Evolutionary conservation across 2,113 vertebrate species (phyloP), one percentile per base, ranked within the genome.

Genomic region (Zingel zingel): DNA sequence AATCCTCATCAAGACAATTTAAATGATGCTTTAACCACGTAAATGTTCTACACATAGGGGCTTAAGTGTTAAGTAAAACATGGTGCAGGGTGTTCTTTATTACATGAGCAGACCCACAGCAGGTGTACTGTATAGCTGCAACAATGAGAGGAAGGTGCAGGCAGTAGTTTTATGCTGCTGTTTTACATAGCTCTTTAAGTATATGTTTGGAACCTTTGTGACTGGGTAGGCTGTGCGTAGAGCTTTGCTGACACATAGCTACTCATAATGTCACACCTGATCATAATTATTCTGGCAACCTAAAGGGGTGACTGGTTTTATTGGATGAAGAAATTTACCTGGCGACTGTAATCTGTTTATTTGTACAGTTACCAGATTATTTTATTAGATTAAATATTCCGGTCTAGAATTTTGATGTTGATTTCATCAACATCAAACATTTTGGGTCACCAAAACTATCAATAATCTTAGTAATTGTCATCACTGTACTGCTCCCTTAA

Each of bases 191-290:
- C 13, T 72, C 58, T 65, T 3, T 30, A 6, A 62, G 5, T 63
- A 4, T 27, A n/a, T 1, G 33, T 39, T 69, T 53, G n/a, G 15
- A 56, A 21, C 54, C n/a, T 50, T 43, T 30, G 21, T 36, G 54
- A 10, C 21, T 76, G 6, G 23, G 39, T 33, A 6, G 33, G 33
- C 33, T 33, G 33, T 33, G 5, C 6, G 33, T 33, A 33, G 33
- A 33, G 33, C 33, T 33, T 33, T 33, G 33, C 33, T 10, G 33
- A 27, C 8, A 33, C 23, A 47, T 67, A 66, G 18, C 21, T 30
- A n/a, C 23, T 30, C 5, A 69, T 68, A 68, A 82, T 30, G 63
- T 27, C 65, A 45, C 30, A 70, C 14, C 56, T 50, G 47, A 51
- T 61, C n/a, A 58, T 25, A 47, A 6, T 71, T 16, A 43, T 6